Evolutionary conservation across 2,797 vertebrate species (phyloP), one percentile per base, ranked within the genome.

Genomic region (Acridotheres tristis): DNA sequence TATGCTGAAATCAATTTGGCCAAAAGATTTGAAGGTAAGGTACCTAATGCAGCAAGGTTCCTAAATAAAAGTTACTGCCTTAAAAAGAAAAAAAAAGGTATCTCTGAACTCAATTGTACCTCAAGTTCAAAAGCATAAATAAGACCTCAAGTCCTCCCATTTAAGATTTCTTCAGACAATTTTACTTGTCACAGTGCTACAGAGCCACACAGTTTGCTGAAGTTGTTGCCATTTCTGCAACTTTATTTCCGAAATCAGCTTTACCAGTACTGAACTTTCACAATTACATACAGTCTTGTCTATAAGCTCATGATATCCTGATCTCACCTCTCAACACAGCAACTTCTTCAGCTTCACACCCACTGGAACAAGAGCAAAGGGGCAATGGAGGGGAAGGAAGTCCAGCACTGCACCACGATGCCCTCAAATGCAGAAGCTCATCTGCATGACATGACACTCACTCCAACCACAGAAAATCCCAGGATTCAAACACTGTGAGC

Each of bases 1-100:
- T 12, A n/a, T 0, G 1, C 1, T 47, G 19, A 84, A 66, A 62
- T 11, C 26, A 23, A 7, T 65, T 58, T 29, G 3, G 2, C 26
- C 29, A 25, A 22, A 58, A 69, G 40, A 38, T 34, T 22, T 43
- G 36, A 65, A 54, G 48, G 30, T 20, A 50, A 80, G 13, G 23
- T n/a, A 42, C 4, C 1, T 8, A 45, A 63, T 2, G 32, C 27
- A 43, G 43, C 1, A 1, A 18, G 4, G 4, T 2, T 69, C 47
- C 48, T 51, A 43, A 72, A 9, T 9, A 75, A 69, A 30, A 22
- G 26, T 12, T 62, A 25, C 13, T 27, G 29, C 4, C 34, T 21
- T 21, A 45, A 20, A 45, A 22, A 61, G 74, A 73, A 73, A 42
- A 55, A 34, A 34, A 34, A 34, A 34, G 34, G 5, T 22, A 2